Conservation (phyloP, 2,113 vertebrate genomes). For the Dasyurus viverrinus region DNA sequence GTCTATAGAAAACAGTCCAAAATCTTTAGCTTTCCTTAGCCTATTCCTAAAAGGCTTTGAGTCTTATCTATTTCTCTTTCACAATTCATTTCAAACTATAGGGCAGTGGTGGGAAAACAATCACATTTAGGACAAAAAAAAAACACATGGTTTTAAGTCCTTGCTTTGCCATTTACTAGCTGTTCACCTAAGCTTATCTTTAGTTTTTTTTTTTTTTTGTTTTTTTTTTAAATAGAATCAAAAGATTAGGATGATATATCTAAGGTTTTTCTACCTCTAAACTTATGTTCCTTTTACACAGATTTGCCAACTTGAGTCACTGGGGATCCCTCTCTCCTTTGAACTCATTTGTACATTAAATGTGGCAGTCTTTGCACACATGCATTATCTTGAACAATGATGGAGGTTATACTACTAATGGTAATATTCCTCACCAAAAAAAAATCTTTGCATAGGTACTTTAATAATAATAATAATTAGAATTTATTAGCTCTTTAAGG, state of each 20-base stretch:
- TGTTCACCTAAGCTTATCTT: neutral
- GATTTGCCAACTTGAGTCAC: neutral
- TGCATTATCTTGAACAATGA: neutral
- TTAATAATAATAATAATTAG: too few relatives aligned
- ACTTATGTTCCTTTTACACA: neutral
- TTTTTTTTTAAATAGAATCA: too few relatives aligned
- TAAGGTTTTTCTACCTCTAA: neutral
- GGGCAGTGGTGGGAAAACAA: neutral
- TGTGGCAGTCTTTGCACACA: neutral
- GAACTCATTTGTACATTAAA: neutral
- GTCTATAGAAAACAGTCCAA: constrained; percentile 32
- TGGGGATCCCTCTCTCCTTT: neutral
- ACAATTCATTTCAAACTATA: neutral
- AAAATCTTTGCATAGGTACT: too few relatives aligned
- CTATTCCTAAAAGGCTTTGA: neutral
- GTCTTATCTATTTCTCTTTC: neutral
- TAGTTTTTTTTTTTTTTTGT: neutral
- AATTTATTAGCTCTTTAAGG: too few relatives aligned
- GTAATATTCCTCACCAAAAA: too few relatives aligned
- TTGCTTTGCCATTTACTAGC: neutral
- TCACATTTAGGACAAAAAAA: neutral
- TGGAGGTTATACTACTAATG: neutral
- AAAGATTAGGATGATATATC: neutral
- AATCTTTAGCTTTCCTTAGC: constrained; percentile 52
- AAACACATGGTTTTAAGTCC: neutral